phyloP scores from a whole-genome alignment of 2,888 invertebrate species.

The Alitta virens region DNA sequence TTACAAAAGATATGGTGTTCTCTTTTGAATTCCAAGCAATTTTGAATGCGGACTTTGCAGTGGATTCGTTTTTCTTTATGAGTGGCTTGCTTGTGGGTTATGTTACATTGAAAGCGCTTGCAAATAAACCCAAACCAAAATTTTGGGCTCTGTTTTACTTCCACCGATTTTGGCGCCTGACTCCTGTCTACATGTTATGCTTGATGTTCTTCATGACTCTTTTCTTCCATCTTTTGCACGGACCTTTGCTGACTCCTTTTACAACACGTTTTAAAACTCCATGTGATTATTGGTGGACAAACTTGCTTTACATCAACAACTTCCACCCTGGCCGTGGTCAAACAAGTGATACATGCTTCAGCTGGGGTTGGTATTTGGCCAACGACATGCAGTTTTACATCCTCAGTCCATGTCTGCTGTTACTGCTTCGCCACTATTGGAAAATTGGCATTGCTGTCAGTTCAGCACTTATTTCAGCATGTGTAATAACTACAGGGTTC shows the following conservation, averaged over 20 bases:
- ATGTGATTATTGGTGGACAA: neutral
- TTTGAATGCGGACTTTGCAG: neutral
- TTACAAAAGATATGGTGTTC: too few relatives aligned
- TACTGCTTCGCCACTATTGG: neutral
- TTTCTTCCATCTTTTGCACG: neutral
- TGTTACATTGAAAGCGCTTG: neutral
- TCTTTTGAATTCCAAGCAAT: neutral
- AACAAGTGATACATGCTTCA: neutral
- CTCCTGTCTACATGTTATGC: neutral
- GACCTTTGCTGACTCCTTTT: neutral
- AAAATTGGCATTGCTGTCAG: too few relatives aligned
- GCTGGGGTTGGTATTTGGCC: neutral
- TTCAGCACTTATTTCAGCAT: too few relatives aligned
- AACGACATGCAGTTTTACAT: neutral
- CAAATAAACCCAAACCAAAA: neutral
- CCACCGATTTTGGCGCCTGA: neutral
- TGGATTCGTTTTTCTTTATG: neutral
- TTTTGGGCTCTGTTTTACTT: slow-evolving; percentile 1
- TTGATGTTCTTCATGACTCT: neutral
- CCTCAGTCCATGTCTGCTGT: neutral
- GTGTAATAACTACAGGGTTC: too few relatives aligned
- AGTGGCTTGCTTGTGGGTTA: neutral
- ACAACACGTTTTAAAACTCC: neutral
- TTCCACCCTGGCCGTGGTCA: neutral
- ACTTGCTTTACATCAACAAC: neutral